phyloP scores from a whole-genome alignment of 1,140 invertebrate genomes.

The Macrocentrus cingulum region DNA sequence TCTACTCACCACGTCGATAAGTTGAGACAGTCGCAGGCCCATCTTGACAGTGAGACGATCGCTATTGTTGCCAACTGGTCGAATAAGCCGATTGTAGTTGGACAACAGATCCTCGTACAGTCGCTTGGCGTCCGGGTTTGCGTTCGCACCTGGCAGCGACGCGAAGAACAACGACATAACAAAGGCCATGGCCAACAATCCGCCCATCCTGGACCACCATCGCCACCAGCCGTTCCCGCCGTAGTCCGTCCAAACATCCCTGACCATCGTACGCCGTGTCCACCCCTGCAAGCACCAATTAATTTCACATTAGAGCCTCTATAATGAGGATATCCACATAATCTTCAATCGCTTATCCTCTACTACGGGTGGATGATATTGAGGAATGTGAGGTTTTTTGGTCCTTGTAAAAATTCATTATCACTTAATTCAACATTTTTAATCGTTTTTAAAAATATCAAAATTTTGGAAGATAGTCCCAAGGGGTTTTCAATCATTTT shows the following conservation, averaged over 20 bases:
- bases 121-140: constrained; percentile 89
- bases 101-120: constrained; percentile 93
- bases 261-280: constrained; percentile 79
- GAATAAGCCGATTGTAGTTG: constrained; percentile 96
- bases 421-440: no score
- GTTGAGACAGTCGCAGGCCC: constrained; percentile 92
- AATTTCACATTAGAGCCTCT: constrained; percentile 19
- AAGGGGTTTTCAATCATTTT: no score
- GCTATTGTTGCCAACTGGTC: constrained; percentile 95
- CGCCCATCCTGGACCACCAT: constrained; percentile 65
- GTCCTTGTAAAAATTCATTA: no score
- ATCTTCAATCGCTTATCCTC: no score
- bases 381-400: no score
- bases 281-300: constrained; percentile 67
- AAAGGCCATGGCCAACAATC: constrained; percentile 63
- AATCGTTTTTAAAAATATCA: no score
- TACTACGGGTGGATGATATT: background rate
- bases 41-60: constrained; percentile 95
- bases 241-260: constrained; percentile 58
- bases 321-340: no score
- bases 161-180: constrained; percentile 63
- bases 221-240: constrained; percentile 65
- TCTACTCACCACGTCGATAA: constrained; percentile 98
- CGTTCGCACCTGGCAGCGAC: constrained; percentile 56
- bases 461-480: no score